Base-by-base conservation (phyloP, 2,888 invertebrate species). In the Icerya purchasi region DNA sequence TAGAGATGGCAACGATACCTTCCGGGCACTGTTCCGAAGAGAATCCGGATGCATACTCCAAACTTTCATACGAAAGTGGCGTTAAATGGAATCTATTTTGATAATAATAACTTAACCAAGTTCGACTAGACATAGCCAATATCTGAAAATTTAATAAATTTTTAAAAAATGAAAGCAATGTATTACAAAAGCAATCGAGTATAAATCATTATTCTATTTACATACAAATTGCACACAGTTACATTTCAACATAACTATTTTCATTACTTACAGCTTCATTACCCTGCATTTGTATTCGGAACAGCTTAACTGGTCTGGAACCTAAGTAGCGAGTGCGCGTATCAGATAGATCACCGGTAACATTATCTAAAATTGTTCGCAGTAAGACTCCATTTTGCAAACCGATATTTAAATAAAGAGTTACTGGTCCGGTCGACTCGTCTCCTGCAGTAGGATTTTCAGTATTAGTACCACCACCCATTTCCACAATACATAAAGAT, bases 1-100 rank as follows among this genome's bases (percentile, higher is more conserved):
- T 90, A 0, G 96, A 93, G 70, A 99, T 98, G 0, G 98, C 98
- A 0, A 98, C 98, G 66, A 98, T 93, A 65, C 98, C 98, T 73
- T 98, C 98, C 0, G 94, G 92, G 76, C 98, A 99, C 72, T 99
- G 98, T 73, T 98, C 97, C 65, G 79, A 80, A 1, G 79, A 77
- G 72, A 99, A 98, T 2, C 96, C 96, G 1, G 96, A 92, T 0
- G 98, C 97, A 73, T 91, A 96, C 70, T 98, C 98, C 61, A 98
- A 74, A 60, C 91, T 86, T 72, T 96, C 96, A 69, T 98, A 98
- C 0, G 94, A 94, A 0, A 96, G 73, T 0, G 96, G 96, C 0
- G 96, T 96, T 54, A 97, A 75, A 72, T 96, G 94, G 68, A 92
- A 92, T 58, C 89, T 79, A 73, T 91, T 96, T 72, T 99, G 98